Conservation (phyloP, 1,140 invertebrate genomes). For the Drosophila nasuta region DNA sequence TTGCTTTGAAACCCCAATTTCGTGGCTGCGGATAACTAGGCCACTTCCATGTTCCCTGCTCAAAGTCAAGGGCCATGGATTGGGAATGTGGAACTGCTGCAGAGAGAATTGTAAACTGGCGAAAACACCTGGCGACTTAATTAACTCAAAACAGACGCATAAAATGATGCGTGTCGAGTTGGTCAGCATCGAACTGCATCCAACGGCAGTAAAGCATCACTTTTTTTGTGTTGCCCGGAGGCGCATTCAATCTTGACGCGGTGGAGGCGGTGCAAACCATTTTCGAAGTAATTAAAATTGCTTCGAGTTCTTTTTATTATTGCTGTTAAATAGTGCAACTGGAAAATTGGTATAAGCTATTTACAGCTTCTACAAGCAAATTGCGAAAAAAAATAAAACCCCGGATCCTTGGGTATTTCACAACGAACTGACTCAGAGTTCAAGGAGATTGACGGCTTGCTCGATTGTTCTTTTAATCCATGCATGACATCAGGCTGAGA, state of each 20-base stretch:
- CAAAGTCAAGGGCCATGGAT: background rate
- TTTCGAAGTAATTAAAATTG: slow-evolving; percentile 63
- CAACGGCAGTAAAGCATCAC: slow-evolving; percentile 21
- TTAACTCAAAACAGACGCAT: slow-evolving; percentile 63
- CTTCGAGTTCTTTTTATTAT: slow-evolving; percentile 36
- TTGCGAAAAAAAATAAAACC: background rate
- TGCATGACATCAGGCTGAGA: slow-evolving; percentile 5
- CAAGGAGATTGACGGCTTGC: too few relatives aligned
- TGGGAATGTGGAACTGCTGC: slow-evolving; percentile 22
- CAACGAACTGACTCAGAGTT: background rate
- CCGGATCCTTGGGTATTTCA: background rate
- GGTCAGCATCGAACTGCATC: slow-evolving; percentile 59
- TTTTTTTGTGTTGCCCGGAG: slow-evolving; percentile 10
- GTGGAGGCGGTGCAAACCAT: slow-evolving; percentile 58
- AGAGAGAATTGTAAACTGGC: slow-evolving; percentile 8
- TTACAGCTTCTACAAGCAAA: background rate
- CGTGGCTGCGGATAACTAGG: slow-evolving; percentile 44
- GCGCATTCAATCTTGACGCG: slow-evolving; percentile 58
- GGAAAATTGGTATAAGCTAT: slow-evolving; percentile 27
- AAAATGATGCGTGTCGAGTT: slow-evolving; percentile 62
- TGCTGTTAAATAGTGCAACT: slow-evolving; percentile 29
- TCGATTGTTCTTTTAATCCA: background rate
- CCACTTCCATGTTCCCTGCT: slow-evolving; percentile 15
- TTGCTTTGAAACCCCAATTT: slow-evolving; percentile 53
- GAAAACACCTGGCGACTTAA: slow-evolving; percentile 67